Conservation (phyloP, 2,113 vertebrate species). For the Pimephales promelas region DNA sequence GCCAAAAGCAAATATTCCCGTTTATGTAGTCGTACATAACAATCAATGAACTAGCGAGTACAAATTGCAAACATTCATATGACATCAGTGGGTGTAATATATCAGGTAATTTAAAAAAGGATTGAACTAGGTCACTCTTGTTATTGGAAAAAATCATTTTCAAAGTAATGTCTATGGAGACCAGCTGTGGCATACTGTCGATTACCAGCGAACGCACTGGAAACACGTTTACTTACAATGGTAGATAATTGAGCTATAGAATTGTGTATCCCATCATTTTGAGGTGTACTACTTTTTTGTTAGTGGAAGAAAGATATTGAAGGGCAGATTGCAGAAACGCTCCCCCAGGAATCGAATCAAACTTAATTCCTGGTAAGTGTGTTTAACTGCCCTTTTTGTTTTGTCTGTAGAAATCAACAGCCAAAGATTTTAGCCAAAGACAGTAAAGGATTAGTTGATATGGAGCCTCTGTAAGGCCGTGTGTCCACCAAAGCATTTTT, state of each 20-base stretch:
- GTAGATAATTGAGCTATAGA: neutral
- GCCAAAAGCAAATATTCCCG: slow-evolving; percentile 19
- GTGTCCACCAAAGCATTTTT: too few species aligned
- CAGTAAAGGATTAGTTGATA: neutral
- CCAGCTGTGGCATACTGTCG: neutral
- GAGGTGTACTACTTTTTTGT: too few species aligned
- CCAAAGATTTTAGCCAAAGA: neutral
- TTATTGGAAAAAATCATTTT: neutral
- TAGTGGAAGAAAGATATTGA: too few species aligned
- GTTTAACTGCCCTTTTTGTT: neutral
- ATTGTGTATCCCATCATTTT: neutral
- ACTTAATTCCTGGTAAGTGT: neutral
- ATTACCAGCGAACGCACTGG: neutral
- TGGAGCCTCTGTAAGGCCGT: neutral
- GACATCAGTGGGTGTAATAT: neutral
- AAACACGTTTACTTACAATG: neutral
- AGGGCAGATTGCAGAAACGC: too few species aligned
- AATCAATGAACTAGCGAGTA: neutral
- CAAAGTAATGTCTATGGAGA: neutral
- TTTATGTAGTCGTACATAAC: neutral
- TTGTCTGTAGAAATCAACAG: neutral
- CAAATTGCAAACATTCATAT: slow-evolving; percentile 8
- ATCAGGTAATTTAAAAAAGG: neutral
- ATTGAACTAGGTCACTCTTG: neutral
- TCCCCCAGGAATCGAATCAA: too few species aligned